Evolutionary conservation across 2,888 invertebrate genomes (phyloP), one percentile per base, ranked within the genome.

Genomic region (Rhingia rostrata): DNA sequence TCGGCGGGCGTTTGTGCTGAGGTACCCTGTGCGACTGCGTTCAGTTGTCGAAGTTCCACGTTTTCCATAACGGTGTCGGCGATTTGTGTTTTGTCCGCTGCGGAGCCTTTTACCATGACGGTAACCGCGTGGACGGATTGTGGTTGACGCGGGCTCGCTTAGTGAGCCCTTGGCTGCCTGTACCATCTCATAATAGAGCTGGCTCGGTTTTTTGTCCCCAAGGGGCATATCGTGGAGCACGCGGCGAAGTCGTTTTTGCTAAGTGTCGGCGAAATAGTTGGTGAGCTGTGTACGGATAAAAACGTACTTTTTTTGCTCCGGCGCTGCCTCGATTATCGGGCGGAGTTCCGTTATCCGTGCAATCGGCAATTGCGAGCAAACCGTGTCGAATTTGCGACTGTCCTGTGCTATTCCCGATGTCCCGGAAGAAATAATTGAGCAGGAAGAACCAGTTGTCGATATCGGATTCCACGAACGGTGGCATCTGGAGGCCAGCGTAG

Each of bases 351-450:
- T n/a, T n/a, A n/a, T n/a, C n/a, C n/a, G n/a, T n/a, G n/a, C n/a
- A n/a, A n/a, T 72, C 43, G 74, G 56, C n/a, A 64, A 12, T 47
- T 74, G 58, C 10, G 49, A 54, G 10, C 58, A 74, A 9, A 66
- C 49, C 10, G 74, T 74, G 33, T 67, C 53, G 43, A 67, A 67
- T 33, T 67, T 54, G 4, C 41, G 53, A 22, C 6, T 4, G 6
- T 67, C 67, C 12, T 54, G 54, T 9, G n/a, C 41, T 12, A 53
- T 54, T 33, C 54, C 54, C 3, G 33, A 33, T 32, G 67, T n/a
- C 67, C 9, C 67, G 39, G 35, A 67, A 67, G 33, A 12, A 54
- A 14, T 54, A 53, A 14, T 43, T n/a, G n/a, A n/a, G n/a, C n/a
- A n/a, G n/a, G n/a, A n/a, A n/a, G n/a, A n/a, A n/a, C n/a, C n/a